Conservation (phyloP, 2,113 vertebrate species). For the Eretmochelys imbricata region DNA sequence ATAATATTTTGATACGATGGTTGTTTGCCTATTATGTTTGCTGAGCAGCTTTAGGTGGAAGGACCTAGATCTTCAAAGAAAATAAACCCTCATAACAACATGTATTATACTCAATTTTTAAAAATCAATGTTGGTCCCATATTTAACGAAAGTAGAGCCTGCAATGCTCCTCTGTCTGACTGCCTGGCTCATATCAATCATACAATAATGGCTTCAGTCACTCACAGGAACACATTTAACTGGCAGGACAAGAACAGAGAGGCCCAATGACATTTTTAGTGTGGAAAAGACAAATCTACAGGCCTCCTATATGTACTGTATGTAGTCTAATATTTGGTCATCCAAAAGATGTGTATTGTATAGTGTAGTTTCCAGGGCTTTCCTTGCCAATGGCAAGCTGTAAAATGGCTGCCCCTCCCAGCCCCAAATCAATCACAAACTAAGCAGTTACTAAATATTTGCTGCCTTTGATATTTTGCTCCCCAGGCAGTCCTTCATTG, state of each 20-base stretch:
- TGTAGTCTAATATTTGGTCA: not conserved
- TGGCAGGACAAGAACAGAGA: not conserved
- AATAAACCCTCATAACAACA: not conserved
- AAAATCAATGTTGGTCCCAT: not conserved
- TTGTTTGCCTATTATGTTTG: not conserved
- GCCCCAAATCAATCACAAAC: accelerated
- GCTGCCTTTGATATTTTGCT: not conserved
- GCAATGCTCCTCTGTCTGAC: not conserved
- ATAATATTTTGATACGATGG: not conserved
- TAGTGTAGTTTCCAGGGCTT: not conserved
- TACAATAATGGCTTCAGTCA: not conserved
- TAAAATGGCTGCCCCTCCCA: not conserved
- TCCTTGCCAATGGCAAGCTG: not conserved
- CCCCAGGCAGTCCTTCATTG: not conserved
- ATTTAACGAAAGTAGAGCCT: not conserved
- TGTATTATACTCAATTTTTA: not conserved
- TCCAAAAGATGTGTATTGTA: not conserved
- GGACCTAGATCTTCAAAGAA: not conserved
- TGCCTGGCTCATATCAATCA: not conserved
- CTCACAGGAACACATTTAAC: not conserved
- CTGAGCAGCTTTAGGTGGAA: not conserved
- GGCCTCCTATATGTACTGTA: not conserved
- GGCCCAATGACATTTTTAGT: not conserved
- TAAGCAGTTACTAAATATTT: not conserved
- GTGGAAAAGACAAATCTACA: not conserved